These are phyloP conservation scores for Mungos mungo DNA, from an alignment of 2,113 vertebrate genomes.

Conservation along the genomic window DNA sequence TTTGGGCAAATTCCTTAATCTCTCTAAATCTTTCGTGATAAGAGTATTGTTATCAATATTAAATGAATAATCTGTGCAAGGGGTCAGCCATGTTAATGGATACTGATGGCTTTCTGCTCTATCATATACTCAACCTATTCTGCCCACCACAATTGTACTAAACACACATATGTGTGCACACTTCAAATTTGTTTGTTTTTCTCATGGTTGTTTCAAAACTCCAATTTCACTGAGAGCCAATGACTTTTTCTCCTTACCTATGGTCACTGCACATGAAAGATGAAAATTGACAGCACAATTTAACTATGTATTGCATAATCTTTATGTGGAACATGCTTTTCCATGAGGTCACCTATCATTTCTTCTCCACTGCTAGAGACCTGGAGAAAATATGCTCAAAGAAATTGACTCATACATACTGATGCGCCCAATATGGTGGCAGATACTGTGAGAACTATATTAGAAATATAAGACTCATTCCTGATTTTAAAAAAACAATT, in stretches of 20 bases:
- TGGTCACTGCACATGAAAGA: neutral
- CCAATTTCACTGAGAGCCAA: neutral
- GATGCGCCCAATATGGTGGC: neutral
- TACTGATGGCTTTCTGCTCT: neutral
- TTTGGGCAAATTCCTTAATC: neutral
- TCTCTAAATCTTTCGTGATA: neutral
- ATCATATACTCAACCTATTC: neutral
- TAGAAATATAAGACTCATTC: neutral
- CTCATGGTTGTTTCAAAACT: neutral
- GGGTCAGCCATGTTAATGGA: neutral
- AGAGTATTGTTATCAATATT: neutral
- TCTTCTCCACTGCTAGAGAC: neutral
- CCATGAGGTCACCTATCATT: neutral
- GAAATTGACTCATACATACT: neutral
- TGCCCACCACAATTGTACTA: neutral
- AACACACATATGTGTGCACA: neutral
- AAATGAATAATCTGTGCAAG: neutral
- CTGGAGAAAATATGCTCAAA: neutral
- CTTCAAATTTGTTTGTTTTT: neutral
- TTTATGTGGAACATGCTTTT: neutral
- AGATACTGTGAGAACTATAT: neutral
- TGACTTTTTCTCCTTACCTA: neutral
- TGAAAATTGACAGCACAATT: neutral
- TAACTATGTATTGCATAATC: rapidly evolving
- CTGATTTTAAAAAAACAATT: no score